Base-by-base conservation (phyloP, 2,888 invertebrate genomes). In the Marasmarcha lunaedactyla region DNA sequence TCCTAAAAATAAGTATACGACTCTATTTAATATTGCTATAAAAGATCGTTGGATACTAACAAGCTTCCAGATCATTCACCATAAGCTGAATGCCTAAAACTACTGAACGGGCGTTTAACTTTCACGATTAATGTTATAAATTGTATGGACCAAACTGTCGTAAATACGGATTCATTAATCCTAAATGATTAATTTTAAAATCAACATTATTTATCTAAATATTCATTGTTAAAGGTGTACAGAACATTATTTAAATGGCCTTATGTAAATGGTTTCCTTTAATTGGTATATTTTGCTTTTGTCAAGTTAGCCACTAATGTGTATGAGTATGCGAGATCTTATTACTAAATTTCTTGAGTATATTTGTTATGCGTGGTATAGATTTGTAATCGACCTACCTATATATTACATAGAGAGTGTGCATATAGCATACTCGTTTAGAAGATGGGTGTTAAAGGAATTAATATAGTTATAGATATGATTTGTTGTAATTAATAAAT, bases 141-240 rank as follows among this genome's bases (percentile, higher is more conserved):
- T 77, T 73, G 68, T 78, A 83, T 83, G 83, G 83, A 83, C 83
- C 83, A 83, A 83, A 78, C 74, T 78, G 74, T 78, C 78, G 68
- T 81, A 71, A 74, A 71, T 77, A 74, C 65, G 74, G 76, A 79
- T 68, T 63, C 70, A 77, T 78, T 72, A 73, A 71, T 70, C 77
- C 78, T 70, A 76, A 70, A 70, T 62, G 68, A 63, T 66, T 77
- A 76, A 74, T 74, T 69, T 74, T 72, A 76, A 73, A 69, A 64
- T 34, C 70, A 64, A 65, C 68, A 73, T 74, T 72, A 73, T 77
- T 76, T 74, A 76, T 69, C 71, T 76, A 68, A 70, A 63, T 72
- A 71, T 71, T 78, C 78, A 78, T 79, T 67, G 74, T 79, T 78
- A 78, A 66, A 76, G 66, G 63, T 83, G 83, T 83, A 83, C 81